Evolutionary conservation across 2,797 vertebrate genomes (phyloP), one percentile per base, ranked within the genome.

Genomic region (Lepus townsendii): DNA sequence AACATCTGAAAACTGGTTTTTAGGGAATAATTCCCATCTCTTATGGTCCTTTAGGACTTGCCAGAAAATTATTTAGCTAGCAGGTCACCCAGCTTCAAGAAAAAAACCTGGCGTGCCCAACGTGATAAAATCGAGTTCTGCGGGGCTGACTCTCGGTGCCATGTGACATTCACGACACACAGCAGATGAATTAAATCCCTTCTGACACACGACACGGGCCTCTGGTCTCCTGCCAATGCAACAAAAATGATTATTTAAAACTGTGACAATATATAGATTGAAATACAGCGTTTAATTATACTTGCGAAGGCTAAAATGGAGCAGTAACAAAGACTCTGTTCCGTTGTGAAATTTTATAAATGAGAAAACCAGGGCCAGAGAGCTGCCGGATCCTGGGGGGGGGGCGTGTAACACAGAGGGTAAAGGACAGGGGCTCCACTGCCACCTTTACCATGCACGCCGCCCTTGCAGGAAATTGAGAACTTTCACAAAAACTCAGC

Each of bases 111-210:
- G 38, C 32, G 77, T 72, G 83, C 78, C 95, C 76, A 87, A 68
- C 65, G 95, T 90, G 85, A 87, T 97, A 95, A 96, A 94, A 93
- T 93, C 75, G 91, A 91, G 84, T 78, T 90, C 7, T 7, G 35
- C 38, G 71, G 93, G 97, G 97, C 97, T 97, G 97, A 96, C 96
- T 96, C 96, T 90, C 92, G 90, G 83, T 7, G 0, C 95, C 88
- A 72, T 47, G 3, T 97, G 95, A 94, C 91, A 75, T 92, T 97
- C 92, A 68, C 0, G 94, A 96, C 79, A 88, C 91, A 27, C 88
- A 32, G 86, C 71, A 96, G 79, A 54, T 76, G 94, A 88, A 79
- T 82, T 89, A 97, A 96, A 97, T 86, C 62, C 85, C 79, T 96
- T 97, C 88, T 95, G 97, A 97, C 97, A 91, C 26, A 26, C 83